Conservation (phyloP, 1,140 invertebrate genomes). For the Lepeophtheirus salmonis region DNA sequence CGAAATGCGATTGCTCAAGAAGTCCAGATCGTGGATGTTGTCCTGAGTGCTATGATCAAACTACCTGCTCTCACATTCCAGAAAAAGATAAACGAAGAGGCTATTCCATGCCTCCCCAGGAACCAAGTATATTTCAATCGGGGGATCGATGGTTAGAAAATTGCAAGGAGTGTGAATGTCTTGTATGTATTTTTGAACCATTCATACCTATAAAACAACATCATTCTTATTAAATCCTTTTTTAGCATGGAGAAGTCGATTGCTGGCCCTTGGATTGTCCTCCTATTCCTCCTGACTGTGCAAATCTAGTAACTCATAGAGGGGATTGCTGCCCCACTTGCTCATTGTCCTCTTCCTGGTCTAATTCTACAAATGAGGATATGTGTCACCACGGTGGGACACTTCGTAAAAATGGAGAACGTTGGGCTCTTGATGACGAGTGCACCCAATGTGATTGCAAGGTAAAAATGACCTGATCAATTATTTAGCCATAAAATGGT, state of each 20-base stretch:
- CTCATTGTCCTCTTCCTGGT: slow-evolving; percentile 37
- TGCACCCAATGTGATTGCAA: not conserved
- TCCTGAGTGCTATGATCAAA: slow-evolving; percentile 40
- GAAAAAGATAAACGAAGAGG: slow-evolving; percentile 22
- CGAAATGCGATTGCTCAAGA: slow-evolving; percentile 38
- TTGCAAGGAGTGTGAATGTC: slow-evolving; percentile 72
- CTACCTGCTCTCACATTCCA: slow-evolving; percentile 25
- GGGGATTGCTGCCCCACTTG: slow-evolving; percentile 52
- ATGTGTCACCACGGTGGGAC: not conserved
- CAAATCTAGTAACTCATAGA: slow-evolving; percentile 39
- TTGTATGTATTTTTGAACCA: slow-evolving; percentile 35
- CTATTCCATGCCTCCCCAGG: slow-evolving; percentile 47
- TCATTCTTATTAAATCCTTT: slow-evolving; percentile 19
- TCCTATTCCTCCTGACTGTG: slow-evolving; percentile 38
- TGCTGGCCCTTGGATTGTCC: slow-evolving; percentile 72
- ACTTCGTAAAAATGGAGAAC: not conserved
- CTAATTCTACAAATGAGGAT: not conserved
- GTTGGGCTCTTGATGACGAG: not conserved
- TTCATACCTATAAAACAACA: not conserved
- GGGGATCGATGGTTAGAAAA: slow-evolving; percentile 70
- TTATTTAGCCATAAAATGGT: no score
- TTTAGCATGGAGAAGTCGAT: slow-evolving; percentile 64
- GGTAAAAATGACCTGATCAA: no score
- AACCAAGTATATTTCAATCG: slow-evolving; percentile 52
- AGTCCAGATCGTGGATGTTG: slow-evolving; percentile 39